phyloP scores from a whole-genome alignment of 2,888 invertebrate species.

The Furcula furcula region DNA sequence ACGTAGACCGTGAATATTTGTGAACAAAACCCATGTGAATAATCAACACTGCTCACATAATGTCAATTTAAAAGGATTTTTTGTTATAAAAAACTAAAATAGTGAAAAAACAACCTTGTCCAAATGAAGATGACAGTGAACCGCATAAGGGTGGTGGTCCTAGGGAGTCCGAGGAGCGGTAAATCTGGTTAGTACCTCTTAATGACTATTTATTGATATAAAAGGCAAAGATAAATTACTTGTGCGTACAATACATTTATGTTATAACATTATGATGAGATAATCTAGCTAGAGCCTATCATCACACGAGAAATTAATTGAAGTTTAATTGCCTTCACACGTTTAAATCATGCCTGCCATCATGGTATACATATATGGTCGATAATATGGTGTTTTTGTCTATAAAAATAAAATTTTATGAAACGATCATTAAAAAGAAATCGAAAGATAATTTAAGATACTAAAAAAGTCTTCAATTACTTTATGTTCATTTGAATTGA shows the following conservation, averaged over 20 bases:
- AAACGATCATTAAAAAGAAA: not conserved
- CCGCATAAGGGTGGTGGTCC: slow-evolving; percentile 90
- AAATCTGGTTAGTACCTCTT: slow-evolving; percentile 87
- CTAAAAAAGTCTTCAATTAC: not conserved
- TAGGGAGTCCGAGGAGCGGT: slow-evolving; percentile 89
- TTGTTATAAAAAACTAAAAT: slow-evolving; percentile 38
- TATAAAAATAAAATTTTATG: not conserved
- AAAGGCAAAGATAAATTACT: too few relatives aligned
- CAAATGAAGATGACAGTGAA: slow-evolving; percentile 88
- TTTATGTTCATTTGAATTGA: not conserved
- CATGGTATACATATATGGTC: too few relatives aligned
- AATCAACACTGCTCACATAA: slow-evolving; percentile 29
- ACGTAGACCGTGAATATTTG: slow-evolving; percentile 50
- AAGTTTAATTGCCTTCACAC: too few relatives aligned
- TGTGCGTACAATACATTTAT: too few relatives aligned
- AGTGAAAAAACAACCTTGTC: slow-evolving; percentile 55
- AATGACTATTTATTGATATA: too few relatives aligned
- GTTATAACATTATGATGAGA: too few relatives aligned
- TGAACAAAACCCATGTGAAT: slow-evolving; percentile 45
- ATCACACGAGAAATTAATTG: too few relatives aligned
- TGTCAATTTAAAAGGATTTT: slow-evolving; percentile 52
- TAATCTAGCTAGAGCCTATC: too few relatives aligned
- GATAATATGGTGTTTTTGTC: too few relatives aligned
- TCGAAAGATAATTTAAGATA: not conserved
- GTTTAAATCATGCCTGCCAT: too few relatives aligned